Conservation (phyloP, 1,140 invertebrate genomes). For the Drosophila quadrilineata region DNA sequence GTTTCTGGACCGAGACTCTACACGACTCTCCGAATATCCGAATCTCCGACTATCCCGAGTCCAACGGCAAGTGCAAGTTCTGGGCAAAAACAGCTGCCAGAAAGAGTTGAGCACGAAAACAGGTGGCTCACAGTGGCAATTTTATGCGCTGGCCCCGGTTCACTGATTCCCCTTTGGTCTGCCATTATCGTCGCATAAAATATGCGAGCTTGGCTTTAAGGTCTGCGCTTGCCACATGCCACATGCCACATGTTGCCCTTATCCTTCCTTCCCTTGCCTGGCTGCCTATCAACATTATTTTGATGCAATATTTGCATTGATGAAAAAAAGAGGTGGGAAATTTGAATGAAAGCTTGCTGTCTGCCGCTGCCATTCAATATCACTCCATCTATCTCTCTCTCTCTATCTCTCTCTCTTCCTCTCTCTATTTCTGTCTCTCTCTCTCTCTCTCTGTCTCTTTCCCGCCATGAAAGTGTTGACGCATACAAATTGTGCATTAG, state of each 20-base stretch:
- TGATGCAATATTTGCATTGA: conserved; percentile 67
- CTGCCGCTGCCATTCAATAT: neutral
- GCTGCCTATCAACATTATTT: conserved; percentile 47
- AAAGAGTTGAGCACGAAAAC: conserved; percentile 63
- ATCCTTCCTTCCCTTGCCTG: neutral
- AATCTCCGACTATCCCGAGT: no score
- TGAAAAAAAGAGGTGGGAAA: no score
- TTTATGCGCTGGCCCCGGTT: conserved; percentile 65
- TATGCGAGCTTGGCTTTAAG: conserved; percentile 21
- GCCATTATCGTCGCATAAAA: no score
- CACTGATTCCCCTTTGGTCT: conserved; percentile 73
- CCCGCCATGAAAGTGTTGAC: conserved; percentile 68
- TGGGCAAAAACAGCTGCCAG: conserved; percentile 57
- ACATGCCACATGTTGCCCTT: no score
- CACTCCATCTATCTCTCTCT: neutral
- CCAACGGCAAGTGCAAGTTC: no score
- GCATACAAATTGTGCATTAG: conserved; percentile 79
- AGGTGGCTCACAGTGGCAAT: conserved; percentile 46
- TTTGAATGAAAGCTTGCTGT: conserved; percentile 34
- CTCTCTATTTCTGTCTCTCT: neutral
- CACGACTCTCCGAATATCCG: no score
- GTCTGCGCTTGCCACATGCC: no score
- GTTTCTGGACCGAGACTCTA: conserved; percentile 67
- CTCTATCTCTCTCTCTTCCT: neutral
- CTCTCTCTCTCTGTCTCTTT: neutral